Evolutionary conservation across 1,140 invertebrate species (phyloP).

Genomic region (Drosophila serrata): DNA sequence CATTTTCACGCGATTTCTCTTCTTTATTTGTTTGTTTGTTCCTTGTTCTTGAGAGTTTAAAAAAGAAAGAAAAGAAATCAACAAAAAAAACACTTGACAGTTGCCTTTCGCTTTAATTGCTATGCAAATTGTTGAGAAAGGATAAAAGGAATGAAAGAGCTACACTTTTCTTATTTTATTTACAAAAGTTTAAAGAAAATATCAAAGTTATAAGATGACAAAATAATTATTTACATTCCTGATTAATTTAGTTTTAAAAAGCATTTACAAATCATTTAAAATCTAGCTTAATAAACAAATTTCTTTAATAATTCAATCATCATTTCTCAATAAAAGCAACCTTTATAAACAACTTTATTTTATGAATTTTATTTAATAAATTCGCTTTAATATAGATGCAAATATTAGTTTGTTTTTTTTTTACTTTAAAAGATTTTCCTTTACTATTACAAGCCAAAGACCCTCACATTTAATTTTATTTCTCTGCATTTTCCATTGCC

Average conservation of each 20-base stretch:
- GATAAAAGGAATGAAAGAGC: not conserved
- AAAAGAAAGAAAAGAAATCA: no score
- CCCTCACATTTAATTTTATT: constrained; percentile 30
- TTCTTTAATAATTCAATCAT: no score
- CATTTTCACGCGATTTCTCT: constrained; percentile 75
- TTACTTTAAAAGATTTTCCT: not conserved
- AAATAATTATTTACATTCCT: no score
- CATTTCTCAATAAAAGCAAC: no score
- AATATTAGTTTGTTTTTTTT: not conserved
- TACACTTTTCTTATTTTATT: not conserved
- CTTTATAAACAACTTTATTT: no score
- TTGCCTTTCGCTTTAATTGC: constrained; percentile 67
- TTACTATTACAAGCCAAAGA: not conserved
- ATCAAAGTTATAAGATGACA: not conserved
- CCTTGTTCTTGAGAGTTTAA: constrained; percentile 15
- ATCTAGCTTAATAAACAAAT: no score
- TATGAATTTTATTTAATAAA: no score
- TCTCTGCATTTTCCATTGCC: not conserved
- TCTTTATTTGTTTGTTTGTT: constrained; percentile 63
- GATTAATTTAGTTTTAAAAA: not conserved
- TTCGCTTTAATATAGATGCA: no score
- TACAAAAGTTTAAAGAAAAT: not conserved
- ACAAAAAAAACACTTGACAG: constrained; percentile 64
- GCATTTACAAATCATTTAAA: no score
- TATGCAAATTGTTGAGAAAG: constrained; percentile 61